Base-by-base conservation (phyloP, 1,140 invertebrate species). In the Drosophila guanche region DNA sequence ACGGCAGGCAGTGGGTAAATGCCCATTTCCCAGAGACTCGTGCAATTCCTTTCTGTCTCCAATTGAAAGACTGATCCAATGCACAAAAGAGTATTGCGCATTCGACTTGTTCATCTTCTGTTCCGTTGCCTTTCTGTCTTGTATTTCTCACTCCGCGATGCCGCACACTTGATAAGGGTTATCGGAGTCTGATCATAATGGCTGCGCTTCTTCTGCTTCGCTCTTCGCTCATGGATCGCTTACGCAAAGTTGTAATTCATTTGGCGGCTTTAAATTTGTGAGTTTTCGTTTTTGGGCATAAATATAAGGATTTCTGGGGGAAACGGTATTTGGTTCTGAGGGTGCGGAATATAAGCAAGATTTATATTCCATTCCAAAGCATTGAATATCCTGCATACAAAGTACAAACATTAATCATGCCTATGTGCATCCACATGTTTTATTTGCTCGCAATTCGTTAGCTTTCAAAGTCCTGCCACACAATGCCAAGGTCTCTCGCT, bases 161-260 rank as follows among this genome's bases (percentile, higher is more conserved):
- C 80, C 81, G 59, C 67, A 59, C 33, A 55, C 53, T 80, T 85
- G 79, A 84, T 86, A 84, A 86, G 76, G 69, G 80, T 69, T 84
- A 85, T 85, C 80, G 40, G 22, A 23, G 23, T 37, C 37, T 55
- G 46, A 43, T 48, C 52, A 45, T 60, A 78, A 57, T 25, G 33
- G 10, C 16, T 55, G 46, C 50, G 14, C 43, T 59, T 42, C n/a
- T 48, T 10, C 20, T 33, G 16, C 10, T 45, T 61, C 12, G 16
- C 40, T 23, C 33, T 12, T 1, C 25, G 5, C 25, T 10, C 33
- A 37, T 37, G 33, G 33, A 29, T 37, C 37, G 45, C 23, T 48
- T 59, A 61, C 20, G 54, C 59, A 71, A 37, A 57, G 55, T 62
- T 62, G 72, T 80, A 76, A 76, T 56, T 80, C 47, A 71, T 76